Base-by-base conservation (phyloP, 1,140 invertebrate species). In the Akabosia matsudoensis region DNA sequence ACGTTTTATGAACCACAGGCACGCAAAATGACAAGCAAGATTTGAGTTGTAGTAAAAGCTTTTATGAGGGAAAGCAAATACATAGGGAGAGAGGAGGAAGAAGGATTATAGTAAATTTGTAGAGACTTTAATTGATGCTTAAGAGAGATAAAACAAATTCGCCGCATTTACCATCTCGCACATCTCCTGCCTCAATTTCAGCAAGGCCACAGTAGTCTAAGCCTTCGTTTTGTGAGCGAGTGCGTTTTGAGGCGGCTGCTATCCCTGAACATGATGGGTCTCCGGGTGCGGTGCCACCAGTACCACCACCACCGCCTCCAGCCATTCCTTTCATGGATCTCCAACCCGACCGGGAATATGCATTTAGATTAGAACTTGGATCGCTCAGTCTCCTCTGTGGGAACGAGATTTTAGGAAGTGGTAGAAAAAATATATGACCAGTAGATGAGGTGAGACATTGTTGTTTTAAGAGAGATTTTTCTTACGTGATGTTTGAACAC, bases 101-200 rank as follows among this genome's bases (percentile, higher is more conserved):
- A 56, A 18, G 37, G 7, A 45, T 45, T 10, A 56, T 13, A 22
- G 24, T 56, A 56, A 13, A 56, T 10, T n/a, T 3, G 54, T n/a
- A 56, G 7, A 56, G 54, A 22, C 22, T 16, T 13, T 45, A 45
- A 45, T 45, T 45, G 37, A n/a, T 10, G 37, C 7, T 45, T 10
- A 18, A 45, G 37, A 45, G 37, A 45, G 37, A 18, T 18, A 45
- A 45, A 45, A 45, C 37, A 45, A 45, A 45, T 18, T 45, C 7
- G 7, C 7, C 4, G n/a, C 33, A 70, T 86, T 89, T 88, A 97
- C 95, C 95, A 86, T 97, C 95, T 84, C 93, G 88, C 79, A 97
- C 88, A 86, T 97, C 95, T 16, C 94, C 94, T 26, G 95, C 95
- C 86, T 97, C 94, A 76, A 98, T 96, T 86, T 97, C 95, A 73